Conservation (phyloP, 1,140 invertebrate species). For the Megathymus violae region DNA sequence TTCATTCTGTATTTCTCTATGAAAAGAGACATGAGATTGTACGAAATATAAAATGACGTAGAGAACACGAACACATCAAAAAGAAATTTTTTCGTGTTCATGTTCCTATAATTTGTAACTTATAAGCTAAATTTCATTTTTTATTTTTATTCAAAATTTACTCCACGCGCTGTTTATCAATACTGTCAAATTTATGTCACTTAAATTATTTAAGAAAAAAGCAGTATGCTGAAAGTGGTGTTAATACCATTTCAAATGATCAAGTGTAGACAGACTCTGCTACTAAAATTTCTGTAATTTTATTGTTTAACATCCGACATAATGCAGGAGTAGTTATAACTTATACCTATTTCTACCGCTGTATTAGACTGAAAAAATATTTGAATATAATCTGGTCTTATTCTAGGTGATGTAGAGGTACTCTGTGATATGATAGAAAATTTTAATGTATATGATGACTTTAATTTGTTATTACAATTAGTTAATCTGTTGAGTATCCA, state of each 20-base stretch:
- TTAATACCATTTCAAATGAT: not conserved
- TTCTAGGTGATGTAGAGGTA: too few relatives aligned
- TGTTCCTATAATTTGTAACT: slow-evolving; percentile 9
- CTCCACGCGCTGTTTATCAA: slow-evolving; percentile 1
- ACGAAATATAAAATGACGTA: slow-evolving; percentile 54
- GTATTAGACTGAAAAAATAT: too few relatives aligned
- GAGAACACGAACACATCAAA: slow-evolving; percentile 53
- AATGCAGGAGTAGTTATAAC: too few relatives aligned
- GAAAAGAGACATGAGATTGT: slow-evolving; percentile 51
- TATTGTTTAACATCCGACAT: too few relatives aligned
- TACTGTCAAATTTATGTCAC: slow-evolving; percentile 4
- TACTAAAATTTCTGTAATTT: too few relatives aligned
- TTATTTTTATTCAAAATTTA: slow-evolving; percentile 20
- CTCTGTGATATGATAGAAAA: too few relatives aligned
- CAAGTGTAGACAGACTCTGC: not conserved
- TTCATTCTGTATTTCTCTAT: slow-evolving; percentile 55
- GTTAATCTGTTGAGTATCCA: too few relatives aligned
- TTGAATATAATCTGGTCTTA: too few relatives aligned
- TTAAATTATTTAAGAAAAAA: not conserved
- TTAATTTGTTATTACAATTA: too few relatives aligned
- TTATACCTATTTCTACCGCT: too few relatives aligned
- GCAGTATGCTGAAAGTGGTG: not conserved
- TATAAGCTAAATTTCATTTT: slow-evolving; percentile 1
- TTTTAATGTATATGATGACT: too few relatives aligned
- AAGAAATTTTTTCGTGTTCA: slow-evolving; percentile 45